Conservation (phyloP, 2,797 vertebrate species). For the Hippoglossus hippoglossus region DNA sequence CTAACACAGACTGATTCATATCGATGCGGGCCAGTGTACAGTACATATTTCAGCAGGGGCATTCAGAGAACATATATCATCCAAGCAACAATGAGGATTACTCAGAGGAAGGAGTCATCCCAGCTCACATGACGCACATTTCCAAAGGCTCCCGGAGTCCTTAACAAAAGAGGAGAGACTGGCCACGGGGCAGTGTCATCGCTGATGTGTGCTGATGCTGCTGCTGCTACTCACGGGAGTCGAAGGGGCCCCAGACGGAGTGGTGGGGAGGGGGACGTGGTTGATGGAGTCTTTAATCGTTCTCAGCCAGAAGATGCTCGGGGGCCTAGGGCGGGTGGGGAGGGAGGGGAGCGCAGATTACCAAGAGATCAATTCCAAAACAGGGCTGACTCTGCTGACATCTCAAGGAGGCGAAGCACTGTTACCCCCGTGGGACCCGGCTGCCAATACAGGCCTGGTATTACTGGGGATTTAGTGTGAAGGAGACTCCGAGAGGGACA, state of each 20-base stretch:
- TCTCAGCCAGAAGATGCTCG: constrained; percentile 47
- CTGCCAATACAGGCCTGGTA: constrained; percentile 48
- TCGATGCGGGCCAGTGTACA: not conserved
- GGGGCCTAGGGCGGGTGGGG: constrained; percentile 31
- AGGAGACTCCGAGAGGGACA: constrained; percentile 35
- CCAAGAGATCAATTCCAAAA: constrained; percentile 72
- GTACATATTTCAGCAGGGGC: not conserved
- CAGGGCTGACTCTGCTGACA: constrained; percentile 58
- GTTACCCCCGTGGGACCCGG: constrained; percentile 36
- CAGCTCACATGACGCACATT: constrained; percentile 28
- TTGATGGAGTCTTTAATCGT: constrained; percentile 57
- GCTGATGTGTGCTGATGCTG: constrained; percentile 34
- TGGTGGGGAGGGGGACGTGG: not conserved
- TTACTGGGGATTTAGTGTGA: constrained; percentile 57
- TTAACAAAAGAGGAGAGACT: constrained; percentile 27
- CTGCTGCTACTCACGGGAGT: constrained; percentile 12
- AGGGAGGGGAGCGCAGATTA: constrained; percentile 60
- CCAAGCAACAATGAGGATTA: constrained; percentile 22
- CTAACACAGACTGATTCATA: constrained; percentile 17
- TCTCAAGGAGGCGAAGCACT: constrained; percentile 64
- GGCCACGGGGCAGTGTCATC: constrained; percentile 32
- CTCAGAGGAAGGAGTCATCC: constrained; percentile 11
- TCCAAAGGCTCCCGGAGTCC: constrained; percentile 41
- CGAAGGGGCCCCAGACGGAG: not conserved
- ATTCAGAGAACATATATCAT: constrained; percentile 22